Percentiles rank a stretch among this genome's conserved stretches.
Conservation (phyloP, 2,113 vertebrate species). For the Platysternon megacephalum region DNA sequence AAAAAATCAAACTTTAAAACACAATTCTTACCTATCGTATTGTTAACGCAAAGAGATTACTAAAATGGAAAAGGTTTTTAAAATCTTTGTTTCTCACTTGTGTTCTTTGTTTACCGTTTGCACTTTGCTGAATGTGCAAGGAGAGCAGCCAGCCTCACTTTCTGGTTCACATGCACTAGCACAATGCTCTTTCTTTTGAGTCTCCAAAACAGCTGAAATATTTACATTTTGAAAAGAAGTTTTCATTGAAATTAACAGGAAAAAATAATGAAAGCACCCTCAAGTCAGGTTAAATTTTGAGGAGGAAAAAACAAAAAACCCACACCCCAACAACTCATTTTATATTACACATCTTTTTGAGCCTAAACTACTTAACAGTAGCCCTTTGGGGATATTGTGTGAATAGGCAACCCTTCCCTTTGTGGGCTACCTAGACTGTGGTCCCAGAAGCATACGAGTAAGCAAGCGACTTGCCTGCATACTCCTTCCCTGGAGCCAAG, state of each 20-base stretch:
- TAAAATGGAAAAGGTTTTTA: not conserved
- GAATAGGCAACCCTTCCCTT: constrained; percentile 58
- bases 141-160: constrained; percentile 46
- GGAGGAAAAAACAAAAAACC: not conserved
- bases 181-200: constrained; percentile 54
- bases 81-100: constrained; percentile 26
- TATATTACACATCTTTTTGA: constrained; percentile 61
- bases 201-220: constrained; percentile 62
- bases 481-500: constrained; percentile 45
- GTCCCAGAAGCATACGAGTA: constrained; percentile 63
- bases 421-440: constrained; percentile 60
- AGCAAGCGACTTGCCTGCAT: not conserved
- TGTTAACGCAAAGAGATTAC: not conserved
- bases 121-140: constrained; percentile 29
- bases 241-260: constrained; percentile 65
- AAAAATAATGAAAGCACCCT: constrained; percentile 60
- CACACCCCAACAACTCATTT: constrained; percentile 53
- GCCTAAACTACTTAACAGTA: constrained; percentile 65
- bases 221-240: constrained; percentile 58
- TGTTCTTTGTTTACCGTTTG: constrained; percentile 11
- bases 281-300: constrained; percentile 69
- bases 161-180: constrained; percentile 60
- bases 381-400: constrained; percentile 69
- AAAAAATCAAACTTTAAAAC: constrained; percentile 5
- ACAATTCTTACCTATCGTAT: not conserved